A percentile compares a stretch with the other conserved stretches of the same genome.
These are phyloP conservation scores for Phalanger gymnotis DNA, from an alignment of 2,797 vertebrate genomes.

Conservation along the genomic window DNA sequence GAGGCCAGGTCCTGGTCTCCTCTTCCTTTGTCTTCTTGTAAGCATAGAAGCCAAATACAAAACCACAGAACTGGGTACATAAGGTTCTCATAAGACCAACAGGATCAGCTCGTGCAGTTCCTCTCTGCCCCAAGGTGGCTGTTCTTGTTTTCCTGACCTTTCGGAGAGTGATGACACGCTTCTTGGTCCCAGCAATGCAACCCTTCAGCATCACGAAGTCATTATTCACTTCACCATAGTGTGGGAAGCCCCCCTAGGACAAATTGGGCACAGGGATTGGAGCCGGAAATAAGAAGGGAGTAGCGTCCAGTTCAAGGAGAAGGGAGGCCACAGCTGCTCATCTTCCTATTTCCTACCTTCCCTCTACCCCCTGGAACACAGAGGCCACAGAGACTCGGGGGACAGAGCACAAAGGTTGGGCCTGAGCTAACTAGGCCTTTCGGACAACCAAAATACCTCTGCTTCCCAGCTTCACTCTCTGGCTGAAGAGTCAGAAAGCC, in stretches of 20 bases:
- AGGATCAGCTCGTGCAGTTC: neutral
- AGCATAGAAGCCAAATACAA: neutral
- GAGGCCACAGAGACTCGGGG: neutral
- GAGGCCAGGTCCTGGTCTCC: neutral
- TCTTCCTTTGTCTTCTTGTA: neutral
- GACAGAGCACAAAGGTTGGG: neutral
- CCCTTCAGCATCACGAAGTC: constrained; percentile 97
- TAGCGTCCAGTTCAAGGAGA: neutral
- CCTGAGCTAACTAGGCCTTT: neutral
- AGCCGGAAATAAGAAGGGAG: neutral
- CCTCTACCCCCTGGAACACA: neutral
- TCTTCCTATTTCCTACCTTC: neutral
- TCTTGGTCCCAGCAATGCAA: constrained; percentile 92
- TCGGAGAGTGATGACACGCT: constrained; percentile 93
- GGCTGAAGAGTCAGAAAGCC: neutral
- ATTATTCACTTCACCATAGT: constrained; percentile 94
- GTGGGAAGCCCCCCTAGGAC: constrained; percentile 92
- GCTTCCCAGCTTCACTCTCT: neutral
- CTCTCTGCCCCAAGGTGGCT: rapidly evolving
- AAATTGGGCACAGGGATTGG: neutral
- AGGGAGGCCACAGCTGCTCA: neutral
- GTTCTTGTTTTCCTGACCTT: constrained; percentile 86
- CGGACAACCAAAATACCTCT: neutral
- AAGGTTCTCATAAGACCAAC: neutral
- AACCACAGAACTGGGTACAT: neutral